phyloP scores from a whole-genome alignment of 2,888 invertebrate genomes.

The Xestia ashworthii region DNA sequence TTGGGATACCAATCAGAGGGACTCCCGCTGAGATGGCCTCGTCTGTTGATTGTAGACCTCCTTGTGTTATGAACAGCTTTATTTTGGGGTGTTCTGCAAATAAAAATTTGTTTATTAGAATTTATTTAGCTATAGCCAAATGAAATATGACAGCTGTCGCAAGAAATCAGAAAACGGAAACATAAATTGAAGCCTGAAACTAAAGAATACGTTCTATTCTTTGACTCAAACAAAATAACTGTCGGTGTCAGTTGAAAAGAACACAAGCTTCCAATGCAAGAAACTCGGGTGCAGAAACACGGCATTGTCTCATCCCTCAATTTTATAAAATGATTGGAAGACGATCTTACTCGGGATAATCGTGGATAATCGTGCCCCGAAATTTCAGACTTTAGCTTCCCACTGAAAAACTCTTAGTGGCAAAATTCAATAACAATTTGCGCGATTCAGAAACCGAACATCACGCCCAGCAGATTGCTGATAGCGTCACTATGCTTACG shows the following conservation, averaged over 20 bases:
- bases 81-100: constrained; percentile 81
- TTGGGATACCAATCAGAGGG: constrained; percentile 80
- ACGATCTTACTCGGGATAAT: not conserved
- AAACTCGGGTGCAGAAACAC: not conserved
- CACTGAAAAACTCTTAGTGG: not conserved
- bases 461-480: not conserved
- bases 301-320: not conserved
- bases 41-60: constrained; percentile 82
- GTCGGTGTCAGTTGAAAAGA: not conserved
- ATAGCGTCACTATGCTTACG: not conserved
- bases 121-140: too few relatives aligned
- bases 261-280: not conserved
- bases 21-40: constrained; percentile 80
- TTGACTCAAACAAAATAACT: not conserved
- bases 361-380: not conserved
- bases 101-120: not conserved
- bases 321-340: not conserved
- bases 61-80: constrained; percentile 84
- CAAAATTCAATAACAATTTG: not conserved
- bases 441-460: too few relatives aligned
- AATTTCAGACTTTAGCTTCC: not conserved
- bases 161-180: not conserved
- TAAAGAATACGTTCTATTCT: not conserved
- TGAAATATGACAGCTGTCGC: not conserved
- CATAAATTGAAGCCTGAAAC: not conserved